phyloP scores from a whole-genome alignment of 92 coral and sea anemone species.

The Epizoanthus ramosus region DNA sequence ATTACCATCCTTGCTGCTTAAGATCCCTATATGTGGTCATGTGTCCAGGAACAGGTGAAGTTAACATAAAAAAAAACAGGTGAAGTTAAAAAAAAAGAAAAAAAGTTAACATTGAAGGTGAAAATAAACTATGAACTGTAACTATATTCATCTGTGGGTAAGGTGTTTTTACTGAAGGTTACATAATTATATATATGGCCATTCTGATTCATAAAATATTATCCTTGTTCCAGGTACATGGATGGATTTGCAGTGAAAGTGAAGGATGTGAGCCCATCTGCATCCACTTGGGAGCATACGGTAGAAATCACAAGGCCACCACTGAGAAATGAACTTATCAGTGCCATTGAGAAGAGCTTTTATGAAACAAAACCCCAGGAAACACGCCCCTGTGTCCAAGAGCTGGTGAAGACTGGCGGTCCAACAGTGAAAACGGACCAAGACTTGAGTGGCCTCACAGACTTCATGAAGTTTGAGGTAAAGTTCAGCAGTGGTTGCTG shows the following conservation, averaged over 20 bases:
- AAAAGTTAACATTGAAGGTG: no score
- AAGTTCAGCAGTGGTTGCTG: slow-evolving; percentile 21
- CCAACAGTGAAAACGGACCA: background rate
- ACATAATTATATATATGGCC: no score
- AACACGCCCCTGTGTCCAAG: slow-evolving; percentile 11
- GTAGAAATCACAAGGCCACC: slow-evolving; percentile 31
- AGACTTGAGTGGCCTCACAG: background rate
- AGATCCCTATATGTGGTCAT: no score
- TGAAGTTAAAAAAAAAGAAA: no score
- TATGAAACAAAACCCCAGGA: slow-evolving; percentile 9
- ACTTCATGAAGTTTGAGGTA: slow-evolving; percentile 31
- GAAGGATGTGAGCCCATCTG: slow-evolving; percentile 6
- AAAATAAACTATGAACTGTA: no score
- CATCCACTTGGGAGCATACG: background rate
- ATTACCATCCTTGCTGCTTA: no score
- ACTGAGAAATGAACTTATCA: slow-evolving; percentile 3
- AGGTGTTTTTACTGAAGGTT: no score
- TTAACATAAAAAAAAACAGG: no score
- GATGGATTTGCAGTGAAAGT: slow-evolving; percentile 35
- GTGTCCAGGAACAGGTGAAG: no score
- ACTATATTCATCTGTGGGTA: no score
- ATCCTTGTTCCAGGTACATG: slow-evolving; percentile 8
- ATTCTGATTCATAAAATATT: background rate
- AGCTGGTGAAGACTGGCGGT: slow-evolving; percentile 3
- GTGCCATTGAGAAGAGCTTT: slow-evolving; percentile 27